Evolutionary conservation across 2,888 invertebrate species (phyloP).

Genomic region (Phengaris arion): DNA sequence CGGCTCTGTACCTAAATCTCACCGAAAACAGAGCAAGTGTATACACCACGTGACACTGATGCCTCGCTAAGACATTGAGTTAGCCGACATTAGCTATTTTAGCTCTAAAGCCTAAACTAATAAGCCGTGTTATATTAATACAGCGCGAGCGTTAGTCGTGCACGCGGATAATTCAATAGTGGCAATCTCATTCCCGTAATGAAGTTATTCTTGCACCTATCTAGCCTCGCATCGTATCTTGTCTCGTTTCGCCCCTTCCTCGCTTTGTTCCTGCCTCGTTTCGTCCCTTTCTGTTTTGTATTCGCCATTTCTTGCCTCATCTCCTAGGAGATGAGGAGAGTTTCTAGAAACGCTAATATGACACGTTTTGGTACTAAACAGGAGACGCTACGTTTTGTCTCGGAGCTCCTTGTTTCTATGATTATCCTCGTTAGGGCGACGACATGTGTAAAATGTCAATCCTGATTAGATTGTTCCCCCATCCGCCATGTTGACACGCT

Average conservation of each 20-base stretch:
- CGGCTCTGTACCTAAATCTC: no score
- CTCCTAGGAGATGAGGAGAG: not conserved
- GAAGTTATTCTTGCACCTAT: not conserved
- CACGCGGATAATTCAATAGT: not conserved
- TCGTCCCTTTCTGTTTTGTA: no score
- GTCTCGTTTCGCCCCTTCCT: no score
- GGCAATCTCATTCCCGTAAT: not conserved
- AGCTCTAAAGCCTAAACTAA: not conserved
- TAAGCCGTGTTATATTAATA: not conserved
- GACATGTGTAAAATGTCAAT: not conserved
- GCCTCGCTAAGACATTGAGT: not conserved
- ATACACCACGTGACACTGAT: no score
- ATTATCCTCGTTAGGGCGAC: not conserved
- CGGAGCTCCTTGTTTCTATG: not conserved
- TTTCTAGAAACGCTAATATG: not conserved
- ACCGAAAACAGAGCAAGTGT: no score
- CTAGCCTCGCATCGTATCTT: not conserved
- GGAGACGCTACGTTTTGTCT: not conserved
- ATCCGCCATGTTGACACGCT: not conserved
- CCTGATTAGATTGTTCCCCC: not conserved
- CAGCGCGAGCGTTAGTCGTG: not conserved
- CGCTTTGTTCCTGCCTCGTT: not conserved
- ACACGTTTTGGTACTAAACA: not conserved
- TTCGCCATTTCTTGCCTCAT: not conserved
- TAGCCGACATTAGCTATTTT: not conserved